Conservation (phyloP, 2,797 vertebrate genomes). For the Phataginus tricuspis region DNA sequence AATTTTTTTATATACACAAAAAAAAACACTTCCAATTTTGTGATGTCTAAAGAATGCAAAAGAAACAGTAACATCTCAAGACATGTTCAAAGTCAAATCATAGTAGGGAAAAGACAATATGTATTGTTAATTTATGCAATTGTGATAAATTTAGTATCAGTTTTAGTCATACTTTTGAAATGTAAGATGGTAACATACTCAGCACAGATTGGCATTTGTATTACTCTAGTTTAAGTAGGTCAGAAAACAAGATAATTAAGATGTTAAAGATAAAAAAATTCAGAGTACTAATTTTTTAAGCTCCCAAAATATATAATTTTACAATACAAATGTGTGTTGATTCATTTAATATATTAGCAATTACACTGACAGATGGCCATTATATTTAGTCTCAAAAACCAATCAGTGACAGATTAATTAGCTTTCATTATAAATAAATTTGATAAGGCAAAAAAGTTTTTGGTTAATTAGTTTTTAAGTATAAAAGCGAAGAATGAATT, state of each 20-base stretch:
- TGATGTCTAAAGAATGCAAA: slow-evolving; percentile 28
- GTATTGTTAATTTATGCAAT: neutral
- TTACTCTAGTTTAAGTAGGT: neutral
- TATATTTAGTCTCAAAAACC: slow-evolving; percentile 48
- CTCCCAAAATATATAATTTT: slow-evolving; percentile 40
- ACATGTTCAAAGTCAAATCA: slow-evolving; percentile 2
- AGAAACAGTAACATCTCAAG: slow-evolving; percentile 40
- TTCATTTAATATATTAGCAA: slow-evolving; percentile 55
- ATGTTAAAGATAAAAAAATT: neutral
- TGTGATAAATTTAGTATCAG: neutral
- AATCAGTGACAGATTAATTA: slow-evolving; percentile 54
- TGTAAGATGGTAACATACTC: neutral
- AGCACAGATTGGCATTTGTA: neutral
- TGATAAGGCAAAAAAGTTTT: slow-evolving; percentile 51
- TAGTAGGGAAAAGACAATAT: neutral
- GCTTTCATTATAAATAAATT: slow-evolving; percentile 46
- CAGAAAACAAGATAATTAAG: neutral
- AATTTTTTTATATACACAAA: neutral
- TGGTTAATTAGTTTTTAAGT: slow-evolving; percentile 27
- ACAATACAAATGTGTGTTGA: slow-evolving; percentile 30
- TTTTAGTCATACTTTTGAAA: slow-evolving; percentile 35
- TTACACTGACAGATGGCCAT: slow-evolving; percentile 35
- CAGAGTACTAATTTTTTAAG: neutral
- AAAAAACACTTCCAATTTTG: neutral
- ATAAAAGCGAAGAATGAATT: slow-evolving; percentile 50